Conservation (phyloP, 2,113 vertebrate genomes). For the Rhinogobius similis region DNA sequence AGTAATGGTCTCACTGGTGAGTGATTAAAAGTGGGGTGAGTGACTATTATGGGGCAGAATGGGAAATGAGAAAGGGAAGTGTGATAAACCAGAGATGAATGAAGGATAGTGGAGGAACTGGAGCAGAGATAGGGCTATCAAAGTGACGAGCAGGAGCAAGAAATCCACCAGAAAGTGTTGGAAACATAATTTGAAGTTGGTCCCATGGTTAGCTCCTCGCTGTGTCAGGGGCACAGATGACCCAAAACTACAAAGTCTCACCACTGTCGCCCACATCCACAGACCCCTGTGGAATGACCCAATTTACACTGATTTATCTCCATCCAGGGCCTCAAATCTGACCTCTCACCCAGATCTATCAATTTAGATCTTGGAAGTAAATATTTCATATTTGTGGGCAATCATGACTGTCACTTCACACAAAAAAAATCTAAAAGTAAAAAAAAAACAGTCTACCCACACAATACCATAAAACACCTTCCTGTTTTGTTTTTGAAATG, state of each 20-base stretch:
- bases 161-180: conserved; percentile 33
- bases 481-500: background rate
- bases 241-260: conserved; percentile 70
- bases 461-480: background rate
- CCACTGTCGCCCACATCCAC: conserved; percentile 55
- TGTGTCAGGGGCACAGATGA: conserved; percentile 68
- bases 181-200: conserved; percentile 44
- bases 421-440: too few relatives aligned
- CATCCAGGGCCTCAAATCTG: conserved; percentile 66
- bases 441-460: background rate
- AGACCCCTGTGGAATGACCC: conserved; percentile 72
- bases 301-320: conserved; percentile 73
- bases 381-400: background rate
- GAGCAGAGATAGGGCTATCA: conserved; percentile 24
- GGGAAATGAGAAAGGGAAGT: conserved; percentile 55
- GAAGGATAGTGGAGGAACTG: conserved; percentile 30
- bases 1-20: conserved; percentile 40
- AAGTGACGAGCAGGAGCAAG: conserved; percentile 11
- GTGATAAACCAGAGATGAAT: conserved; percentile 36
- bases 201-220: conserved; percentile 50
- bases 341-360: conserved; percentile 55
- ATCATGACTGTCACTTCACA: background rate
- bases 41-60: conserved; percentile 45
- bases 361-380: background rate
- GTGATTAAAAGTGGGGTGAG: conserved; percentile 42